Evolutionary conservation across 2,888 invertebrate genomes (phyloP), one percentile per base, ranked within the genome.

Genomic region (Dryadula phaetusa): DNA sequence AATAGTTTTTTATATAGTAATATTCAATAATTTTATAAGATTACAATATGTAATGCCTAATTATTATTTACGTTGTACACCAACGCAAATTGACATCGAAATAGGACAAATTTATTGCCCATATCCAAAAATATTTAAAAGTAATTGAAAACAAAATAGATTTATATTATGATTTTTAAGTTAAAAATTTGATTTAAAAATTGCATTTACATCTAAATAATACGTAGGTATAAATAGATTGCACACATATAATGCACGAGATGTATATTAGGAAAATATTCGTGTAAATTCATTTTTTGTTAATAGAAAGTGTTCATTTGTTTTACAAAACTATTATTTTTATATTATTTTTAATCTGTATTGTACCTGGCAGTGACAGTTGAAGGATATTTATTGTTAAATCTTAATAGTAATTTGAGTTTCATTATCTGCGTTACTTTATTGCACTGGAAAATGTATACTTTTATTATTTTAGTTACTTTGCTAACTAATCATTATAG

Each of bases 191-290:
- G 28, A 34, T 65, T 62, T 46, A 61, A 53, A 60, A 56, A 61
- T 62, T 12, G 12, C 67, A 67, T 44, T 53, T 64, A 47, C 40
- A 67, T 65, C 62, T 46, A 70, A 69, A 28, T n/a, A n/a, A n/a
- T 40, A 42, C 32, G 32, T 52, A 52, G 3, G 32, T 32, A 32
- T 32, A 70, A 74, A 74, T 75, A 63, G 62, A 83, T 83, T 84
- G 84, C 83, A 85, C 84, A 69, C 62, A 54, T 54, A 71, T 81
- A 82, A 81, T 80, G 82, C 81, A 81, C 81, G 73, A 64, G 72
- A 71, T 66, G 68, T 47, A 44, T 63, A 63, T 66, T 67, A 73
- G 66, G 71, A 66, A 68, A 68, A 70, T 67, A 71, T 66, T 64
- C 20, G 3, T 60, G 10, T 54, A 46, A 34, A 53, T 22, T 22